These are phyloP conservation scores for Danio jaintianensis DNA, from an alignment of 2,797 vertebrate species.

Conservation along the genomic window DNA sequence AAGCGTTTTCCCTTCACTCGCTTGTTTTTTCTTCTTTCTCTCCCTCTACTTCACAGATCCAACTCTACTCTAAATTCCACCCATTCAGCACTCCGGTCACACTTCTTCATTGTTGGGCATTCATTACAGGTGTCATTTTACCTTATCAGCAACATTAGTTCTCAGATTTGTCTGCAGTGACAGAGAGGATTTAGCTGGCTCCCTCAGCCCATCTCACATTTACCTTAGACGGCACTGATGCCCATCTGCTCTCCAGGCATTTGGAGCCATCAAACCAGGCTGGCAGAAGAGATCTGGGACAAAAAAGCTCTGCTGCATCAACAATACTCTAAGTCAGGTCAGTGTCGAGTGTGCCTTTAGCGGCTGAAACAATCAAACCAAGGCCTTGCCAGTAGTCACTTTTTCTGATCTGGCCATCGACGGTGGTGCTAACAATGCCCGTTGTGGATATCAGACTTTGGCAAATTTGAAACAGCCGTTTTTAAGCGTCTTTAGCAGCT, in stretches of 20 bases:
- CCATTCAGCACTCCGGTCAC: constrained; percentile 28
- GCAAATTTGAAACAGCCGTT: background rate
- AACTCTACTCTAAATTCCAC: constrained; percentile 21
- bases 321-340: constrained; percentile 14
- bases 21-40: constrained; percentile 12
- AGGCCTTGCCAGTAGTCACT: constrained; percentile 31
- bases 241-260: constrained; percentile 13
- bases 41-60: constrained; percentile 12
- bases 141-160: constrained; percentile 56
- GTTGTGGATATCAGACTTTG: constrained; percentile 13
- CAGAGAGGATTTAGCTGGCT: constrained; percentile 27
- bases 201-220: constrained; percentile 30
- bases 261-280: constrained; percentile 1
- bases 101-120: constrained; percentile 17
- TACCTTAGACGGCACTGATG: constrained; percentile 42
- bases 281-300: constrained; percentile 23
- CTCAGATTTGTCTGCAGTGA: constrained; percentile 47
- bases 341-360: constrained; percentile 1
- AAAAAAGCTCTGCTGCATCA: constrained; percentile 42
- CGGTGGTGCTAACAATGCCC: constrained; percentile 35
- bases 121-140: constrained; percentile 55
- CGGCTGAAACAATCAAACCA: background rate
- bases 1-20: constrained; percentile 11
- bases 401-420: background rate
- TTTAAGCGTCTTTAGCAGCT: background rate